phyloP scores from a whole-genome alignment of 2,888 invertebrate genomes.

The Pilophorus perplexus region DNA sequence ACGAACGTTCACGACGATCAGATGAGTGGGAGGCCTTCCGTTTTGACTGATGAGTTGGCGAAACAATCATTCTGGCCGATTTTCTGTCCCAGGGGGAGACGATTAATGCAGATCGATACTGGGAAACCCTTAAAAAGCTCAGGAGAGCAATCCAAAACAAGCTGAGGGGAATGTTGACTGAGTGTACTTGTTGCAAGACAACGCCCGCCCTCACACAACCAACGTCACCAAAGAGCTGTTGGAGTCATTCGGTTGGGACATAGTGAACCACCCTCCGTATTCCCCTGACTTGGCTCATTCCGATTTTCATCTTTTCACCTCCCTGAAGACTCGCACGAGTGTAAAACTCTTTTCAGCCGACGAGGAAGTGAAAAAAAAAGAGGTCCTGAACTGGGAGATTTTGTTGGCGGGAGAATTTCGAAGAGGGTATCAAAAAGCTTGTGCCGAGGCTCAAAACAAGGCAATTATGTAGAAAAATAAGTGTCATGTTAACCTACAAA shows the following conservation, averaged over 20 bases:
- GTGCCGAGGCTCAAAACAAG: too few relatives aligned
- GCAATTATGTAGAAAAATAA: too few relatives aligned
- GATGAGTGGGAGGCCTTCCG: too few relatives aligned
- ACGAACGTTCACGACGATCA: too few relatives aligned
- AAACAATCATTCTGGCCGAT: not conserved
- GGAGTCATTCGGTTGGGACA: constrained; percentile 42
- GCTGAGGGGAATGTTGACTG: not conserved
- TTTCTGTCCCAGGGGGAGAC: not conserved
- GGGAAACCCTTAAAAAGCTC: not conserved
- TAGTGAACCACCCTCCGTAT: constrained; percentile 32
- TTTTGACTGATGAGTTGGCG: not conserved
- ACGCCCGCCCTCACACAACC: constrained; percentile 10
- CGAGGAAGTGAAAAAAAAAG: constrained; percentile 4
- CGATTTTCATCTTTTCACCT: constrained; percentile 20
- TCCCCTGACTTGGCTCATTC: constrained; percentile 15
- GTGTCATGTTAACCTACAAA: too few relatives aligned
- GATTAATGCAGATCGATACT: not conserved
- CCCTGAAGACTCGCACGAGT: constrained; percentile 22
- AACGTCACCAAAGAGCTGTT: constrained; percentile 30
- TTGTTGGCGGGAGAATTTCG: too few relatives aligned
- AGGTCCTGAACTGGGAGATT: not conserved
- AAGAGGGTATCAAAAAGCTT: too few relatives aligned
- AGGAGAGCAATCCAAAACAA: not conserved
- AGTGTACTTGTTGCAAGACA: not conserved
- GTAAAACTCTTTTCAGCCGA: constrained; percentile 1